Percentiles rank a stretch among this genome's conserved stretches.
Evolutionary conservation across 1,140 invertebrate genomes (phyloP).

Genomic region (Hylaeus volcanicus): DNA sequence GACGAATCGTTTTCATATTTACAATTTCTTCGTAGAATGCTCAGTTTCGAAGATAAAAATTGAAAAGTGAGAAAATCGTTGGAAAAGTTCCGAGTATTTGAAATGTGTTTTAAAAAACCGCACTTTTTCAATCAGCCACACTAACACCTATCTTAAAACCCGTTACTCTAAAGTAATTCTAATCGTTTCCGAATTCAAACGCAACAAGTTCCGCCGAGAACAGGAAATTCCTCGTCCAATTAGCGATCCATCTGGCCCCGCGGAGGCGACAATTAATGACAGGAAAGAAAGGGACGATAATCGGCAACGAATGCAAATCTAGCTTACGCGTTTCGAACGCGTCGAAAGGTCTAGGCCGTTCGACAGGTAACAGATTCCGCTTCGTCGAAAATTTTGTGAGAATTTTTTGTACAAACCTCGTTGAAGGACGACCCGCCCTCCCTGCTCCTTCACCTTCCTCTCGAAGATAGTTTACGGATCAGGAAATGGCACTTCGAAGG

Average conservation of each 20-base stretch:
- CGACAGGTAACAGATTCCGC: constrained; percentile 39
- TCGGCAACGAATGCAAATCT: constrained; percentile 67
- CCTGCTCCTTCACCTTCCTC: background rate
- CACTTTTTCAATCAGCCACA: too few relatives aligned
- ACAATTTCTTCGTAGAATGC: too few relatives aligned
- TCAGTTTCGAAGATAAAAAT: too few relatives aligned
- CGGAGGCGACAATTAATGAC: constrained; percentile 13
- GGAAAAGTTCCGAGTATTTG: too few relatives aligned
- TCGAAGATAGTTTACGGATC: constrained; percentile 5
- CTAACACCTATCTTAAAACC: too few relatives aligned
- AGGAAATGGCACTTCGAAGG: constrained; percentile 19
- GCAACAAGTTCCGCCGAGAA: background rate
- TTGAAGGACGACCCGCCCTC: constrained; percentile 47
- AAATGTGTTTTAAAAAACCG: too few relatives aligned
- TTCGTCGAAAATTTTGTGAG: constrained; percentile 60
- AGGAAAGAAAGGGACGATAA: constrained; percentile 39
- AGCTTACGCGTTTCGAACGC: constrained; percentile 48
- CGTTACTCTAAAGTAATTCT: too few relatives aligned
- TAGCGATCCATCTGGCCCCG: background rate
- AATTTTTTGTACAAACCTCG: constrained; percentile 63
- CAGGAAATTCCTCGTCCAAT: background rate
- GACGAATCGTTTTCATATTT: too few relatives aligned
- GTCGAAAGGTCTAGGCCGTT: constrained; percentile 76
- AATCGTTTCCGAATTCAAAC: too few relatives aligned
- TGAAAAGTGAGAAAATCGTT: too few relatives aligned